Evolutionary conservation across 2,888 invertebrate genomes (phyloP), one percentile per base, ranked within the genome.

Genomic region (Caenorhabditis plicata): DNA sequence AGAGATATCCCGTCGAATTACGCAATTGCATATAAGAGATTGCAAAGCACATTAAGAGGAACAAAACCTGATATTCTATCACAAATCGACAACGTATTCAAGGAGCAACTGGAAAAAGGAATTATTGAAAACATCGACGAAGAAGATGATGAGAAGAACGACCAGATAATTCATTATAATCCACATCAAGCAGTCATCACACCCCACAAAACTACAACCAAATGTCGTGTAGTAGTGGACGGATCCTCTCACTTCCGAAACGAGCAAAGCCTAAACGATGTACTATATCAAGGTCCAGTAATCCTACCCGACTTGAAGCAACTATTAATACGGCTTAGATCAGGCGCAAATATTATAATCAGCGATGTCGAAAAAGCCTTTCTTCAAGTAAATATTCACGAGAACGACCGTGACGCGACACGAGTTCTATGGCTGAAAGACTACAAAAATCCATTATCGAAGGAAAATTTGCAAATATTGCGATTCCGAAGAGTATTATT

Each of bases 331-430:
- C 19, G 70, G 13, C 54, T 66, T 22, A 29, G 71, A 11, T 22
- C 42, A 1, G 31, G 33, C 2, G 22, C 26, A 23, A 33, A 27
- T 26, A 53, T 36, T 11, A 39, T 56, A 2, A 53, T 58, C 4
- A 25, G 48, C 3, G 71, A 71, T 29, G 41, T 71, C 4, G 58
- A 65, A 43, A 66, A 71, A 17, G 63, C 67, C 2, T 68, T 71
- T 43, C 41, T 60, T 11, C 61, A 63, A 46, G 32, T 69, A 7
- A 19, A 41, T 3, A 31, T 70, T 1, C 48, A 72, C 13, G 23
- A 44, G 38, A 13, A 17, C 8, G 49, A 70, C 25, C 25, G 65
- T 25, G 65, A 71, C 29, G 48, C 19, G 4, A 38, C 50, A 2
- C n/a, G 71, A 26, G 43, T 57, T 17, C 29, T 70, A 3, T 54